Percentiles rank a stretch among this genome's conserved stretches.
Conservation (phyloP, 2,888 invertebrate species). For the Eretmocerus hayati region DNA sequence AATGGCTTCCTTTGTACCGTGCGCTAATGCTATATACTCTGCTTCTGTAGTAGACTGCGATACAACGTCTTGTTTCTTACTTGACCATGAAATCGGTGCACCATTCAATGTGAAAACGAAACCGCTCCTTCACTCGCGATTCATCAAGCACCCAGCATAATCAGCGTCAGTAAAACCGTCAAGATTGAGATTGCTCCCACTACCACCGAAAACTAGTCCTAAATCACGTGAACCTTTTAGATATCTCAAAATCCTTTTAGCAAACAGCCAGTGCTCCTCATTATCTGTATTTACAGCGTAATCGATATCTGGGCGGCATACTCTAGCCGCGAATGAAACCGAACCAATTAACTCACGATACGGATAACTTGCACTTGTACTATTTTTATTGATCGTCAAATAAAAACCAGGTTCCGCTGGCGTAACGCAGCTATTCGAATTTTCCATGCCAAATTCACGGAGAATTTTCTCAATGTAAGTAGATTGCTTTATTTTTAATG, state of each 20-base stretch:
- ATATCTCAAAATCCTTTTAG: slow-evolving; percentile 2
- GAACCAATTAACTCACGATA: too few relatives aligned
- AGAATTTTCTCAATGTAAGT: slow-evolving; percentile 10
- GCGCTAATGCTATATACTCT: slow-evolving; percentile 24
- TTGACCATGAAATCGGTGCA: slow-evolving; percentile 23
- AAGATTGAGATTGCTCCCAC: neutral
- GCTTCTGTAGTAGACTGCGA: slow-evolving; percentile 23
- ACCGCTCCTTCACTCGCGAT: slow-evolving; percentile 22
- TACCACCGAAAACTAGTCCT: slow-evolving; percentile 19
- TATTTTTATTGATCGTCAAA: neutral
- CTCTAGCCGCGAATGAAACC: neutral
- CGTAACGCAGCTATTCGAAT: neutral
- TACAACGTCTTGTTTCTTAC: slow-evolving; percentile 19
- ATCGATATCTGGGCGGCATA: slow-evolving; percentile 3
- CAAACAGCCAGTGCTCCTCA: neutral
- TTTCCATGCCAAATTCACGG: slow-evolving; percentile 3
- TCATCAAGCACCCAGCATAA: slow-evolving; percentile 16
- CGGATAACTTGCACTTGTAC: too few relatives aligned
- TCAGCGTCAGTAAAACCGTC: slow-evolving; percentile 23
- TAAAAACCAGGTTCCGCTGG: neutral
- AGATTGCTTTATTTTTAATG: slow-evolving; percentile 5
- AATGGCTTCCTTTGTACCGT: slow-evolving; percentile 20
- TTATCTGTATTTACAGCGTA: slow-evolving; percentile 1
- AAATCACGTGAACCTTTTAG: slow-evolving; percentile 19
- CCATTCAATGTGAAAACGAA: slow-evolving; percentile 20